Evolutionary conservation across 2,888 invertebrate genomes (phyloP).

Genomic region (Mylabris sibirica): DNA sequence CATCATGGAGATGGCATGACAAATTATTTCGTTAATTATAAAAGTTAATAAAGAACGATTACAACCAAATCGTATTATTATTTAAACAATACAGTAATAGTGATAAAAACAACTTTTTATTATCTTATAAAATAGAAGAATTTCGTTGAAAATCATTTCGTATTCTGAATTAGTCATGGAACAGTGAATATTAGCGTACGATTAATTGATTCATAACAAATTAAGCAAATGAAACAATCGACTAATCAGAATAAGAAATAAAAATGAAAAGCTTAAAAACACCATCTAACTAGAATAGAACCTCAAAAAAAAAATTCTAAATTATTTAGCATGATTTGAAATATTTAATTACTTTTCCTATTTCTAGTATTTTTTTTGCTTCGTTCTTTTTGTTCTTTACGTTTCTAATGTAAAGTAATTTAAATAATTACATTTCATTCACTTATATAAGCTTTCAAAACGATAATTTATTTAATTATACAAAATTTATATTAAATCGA

Average conservation of each 20-base stretch:
- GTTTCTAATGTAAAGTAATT: neutral
- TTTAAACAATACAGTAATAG: neutral
- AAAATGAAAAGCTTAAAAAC: neutral
- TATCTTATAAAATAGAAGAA: neutral
- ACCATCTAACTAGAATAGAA: neutral
- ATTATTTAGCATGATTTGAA: neutral
- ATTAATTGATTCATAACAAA: slow-evolving; percentile 13
- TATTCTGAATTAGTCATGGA: slow-evolving; percentile 5
- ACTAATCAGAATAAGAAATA: neutral
- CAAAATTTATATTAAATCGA: slow-evolving; percentile 1
- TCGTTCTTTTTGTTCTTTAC: no score
- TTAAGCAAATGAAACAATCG: slow-evolving; percentile 1
- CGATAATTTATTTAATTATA: slow-evolving; percentile 8
- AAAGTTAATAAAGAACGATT: slow-evolving; percentile 7
- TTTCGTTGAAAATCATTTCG: slow-evolving; percentile 1
- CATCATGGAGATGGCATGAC: slow-evolving; percentile 10
- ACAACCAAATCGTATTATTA: neutral
- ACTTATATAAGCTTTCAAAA: slow-evolving; percentile 1
- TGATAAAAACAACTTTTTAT: neutral
- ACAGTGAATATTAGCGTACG: slow-evolving; percentile 6
- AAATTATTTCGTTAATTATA: slow-evolving; percentile 14
- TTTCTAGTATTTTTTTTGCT: neutral
- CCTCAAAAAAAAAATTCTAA: neutral
- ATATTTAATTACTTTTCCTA: slow-evolving; percentile 9
- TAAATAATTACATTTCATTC: slow-evolving; percentile 2